Base-by-base conservation (phyloP, 2,888 invertebrate species). In the Drosophila testacea region DNA sequence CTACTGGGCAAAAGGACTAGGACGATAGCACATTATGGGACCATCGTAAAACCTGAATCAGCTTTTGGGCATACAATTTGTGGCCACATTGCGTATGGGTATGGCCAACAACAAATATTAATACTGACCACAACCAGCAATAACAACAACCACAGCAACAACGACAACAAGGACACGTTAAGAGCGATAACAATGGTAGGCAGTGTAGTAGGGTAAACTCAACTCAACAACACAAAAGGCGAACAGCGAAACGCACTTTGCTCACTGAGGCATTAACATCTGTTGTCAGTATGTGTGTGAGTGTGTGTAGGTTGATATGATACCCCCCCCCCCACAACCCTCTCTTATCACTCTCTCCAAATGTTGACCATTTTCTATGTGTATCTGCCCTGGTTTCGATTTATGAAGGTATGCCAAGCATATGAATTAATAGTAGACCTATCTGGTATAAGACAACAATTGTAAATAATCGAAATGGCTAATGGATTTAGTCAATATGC, bases 201-300 rank as follows among this genome's bases (percentile, higher is more conserved):
- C 71, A 51, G 61, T 62, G 46, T 66, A 51, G 61, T 62, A 65
- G 44, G 64, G 47, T 50, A 61, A 63, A 55, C 4, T 38, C 16
- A 13, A 57, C 54, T 22, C 22, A 22, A 22, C 3, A 68, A 69
- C 52, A 81, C 69, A 79, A 80, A 78, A 68, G 69, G 50, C 74
- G 63, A 76, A 88, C 84, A 85, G 70, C 83, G 81, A 88, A 85
- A 86, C 84, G 88, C 84, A 85, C 84, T 85, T 85, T 85, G 88
- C 87, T 69, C 77, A 81, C 52, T 79, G 77, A 86, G 72, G 88
- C 88, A 88, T 86, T 81, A 88, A 85, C 84, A 85, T 83, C 86
- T 86, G 83, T 75, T 86, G 88, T 77, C 78, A 54, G 74, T 46
- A 32, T 47, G 48, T 10, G 41, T 32, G 32, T 32, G 32, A 7